These are phyloP conservation scores for Drosophila atripex DNA, from an alignment of 2,888 invertebrate genomes.

Conservation along the genomic window DNA sequence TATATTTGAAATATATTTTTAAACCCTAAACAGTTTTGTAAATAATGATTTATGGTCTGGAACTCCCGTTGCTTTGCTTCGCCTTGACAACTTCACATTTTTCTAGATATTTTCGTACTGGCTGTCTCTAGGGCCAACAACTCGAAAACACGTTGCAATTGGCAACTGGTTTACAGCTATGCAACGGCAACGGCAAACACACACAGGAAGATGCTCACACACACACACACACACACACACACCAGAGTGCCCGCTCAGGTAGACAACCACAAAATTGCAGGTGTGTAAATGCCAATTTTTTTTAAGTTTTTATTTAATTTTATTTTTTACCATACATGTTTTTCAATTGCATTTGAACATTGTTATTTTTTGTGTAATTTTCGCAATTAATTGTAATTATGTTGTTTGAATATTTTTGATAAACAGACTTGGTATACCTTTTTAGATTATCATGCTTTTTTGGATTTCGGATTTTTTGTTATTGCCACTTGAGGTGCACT, in stretches of 20 bases:
- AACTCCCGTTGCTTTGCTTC: constrained; percentile 11
- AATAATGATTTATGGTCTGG: neutral
- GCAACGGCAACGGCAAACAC: constrained; percentile 70
- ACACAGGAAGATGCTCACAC: constrained; percentile 19
- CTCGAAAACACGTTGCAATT: constrained; percentile 72
- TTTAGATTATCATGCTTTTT: constrained; percentile 59
- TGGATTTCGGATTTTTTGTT: constrained; percentile 9
- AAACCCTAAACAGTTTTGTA: too few species aligned
- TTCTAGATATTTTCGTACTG: constrained; percentile 39
- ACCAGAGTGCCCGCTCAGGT: constrained; percentile 22
- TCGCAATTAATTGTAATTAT: constrained; percentile 30
- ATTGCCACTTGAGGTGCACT: constrained; percentile 61
- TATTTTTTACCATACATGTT: constrained; percentile 34
- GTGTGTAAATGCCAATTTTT: constrained; percentile 70
- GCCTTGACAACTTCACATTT: constrained; percentile 28
- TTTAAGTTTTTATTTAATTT: constrained; percentile 11
- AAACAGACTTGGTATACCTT: constrained; percentile 58
- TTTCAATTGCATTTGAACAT: constrained; percentile 38
- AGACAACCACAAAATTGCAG: constrained; percentile 55
- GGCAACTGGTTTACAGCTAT: constrained; percentile 78
- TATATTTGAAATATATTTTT: too few species aligned
- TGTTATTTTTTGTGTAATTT: constrained; percentile 16
- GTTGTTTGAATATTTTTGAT: constrained; percentile 18
- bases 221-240: constrained; percentile 20
- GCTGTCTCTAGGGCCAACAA: constrained; percentile 48